Conservation (phyloP, 2,797 vertebrate species). For the Syngnathus rostellatus region DNA sequence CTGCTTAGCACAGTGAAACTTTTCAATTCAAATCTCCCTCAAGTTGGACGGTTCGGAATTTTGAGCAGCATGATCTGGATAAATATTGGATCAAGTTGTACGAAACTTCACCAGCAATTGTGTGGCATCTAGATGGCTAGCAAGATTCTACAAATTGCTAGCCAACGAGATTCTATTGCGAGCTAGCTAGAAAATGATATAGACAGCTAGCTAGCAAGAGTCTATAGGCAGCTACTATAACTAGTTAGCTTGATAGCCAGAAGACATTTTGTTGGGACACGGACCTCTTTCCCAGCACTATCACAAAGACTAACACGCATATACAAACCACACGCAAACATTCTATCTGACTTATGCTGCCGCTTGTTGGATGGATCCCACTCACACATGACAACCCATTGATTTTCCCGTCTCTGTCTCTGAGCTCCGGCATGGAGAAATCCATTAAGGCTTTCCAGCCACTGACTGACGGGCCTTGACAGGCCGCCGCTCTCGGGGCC, state of each 20-base stretch:
- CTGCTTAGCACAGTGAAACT: neutral
- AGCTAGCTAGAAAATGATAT: too few relatives aligned
- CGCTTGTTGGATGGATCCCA: slow-evolving; percentile 82
- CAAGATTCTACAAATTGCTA: too few relatives aligned
- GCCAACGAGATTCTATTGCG: too few relatives aligned
- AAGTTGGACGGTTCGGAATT: neutral
- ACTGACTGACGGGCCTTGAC: slow-evolving; percentile 99
- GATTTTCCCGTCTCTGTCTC: slow-evolving; percentile 69
- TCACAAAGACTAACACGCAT: slow-evolving; percentile 57
- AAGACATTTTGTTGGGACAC: slow-evolving; percentile 42
- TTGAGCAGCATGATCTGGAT: too few relatives aligned
- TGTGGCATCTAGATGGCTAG: too few relatives aligned
- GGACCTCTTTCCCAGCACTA: slow-evolving; percentile 67
- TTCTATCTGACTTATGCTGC: slow-evolving; percentile 51
- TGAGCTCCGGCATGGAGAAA: slow-evolving; percentile 88
- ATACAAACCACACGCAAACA: slow-evolving; percentile 11
- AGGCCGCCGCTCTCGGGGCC: slow-evolving; percentile 90
- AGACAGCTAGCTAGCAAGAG: neutral
- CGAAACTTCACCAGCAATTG: too few relatives aligned
- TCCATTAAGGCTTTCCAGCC: slow-evolving; percentile 99
- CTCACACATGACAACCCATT: slow-evolving; percentile 97
- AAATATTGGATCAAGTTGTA: too few relatives aligned
- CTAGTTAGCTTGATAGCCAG: too few relatives aligned
- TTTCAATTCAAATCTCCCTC: neutral
- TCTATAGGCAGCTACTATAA: neutral